Percentiles rank a stretch among this genome's conserved stretches.
Evolutionary conservation across 1,140 invertebrate species (phyloP).

Genomic region (Drosophila nannoptera): DNA sequence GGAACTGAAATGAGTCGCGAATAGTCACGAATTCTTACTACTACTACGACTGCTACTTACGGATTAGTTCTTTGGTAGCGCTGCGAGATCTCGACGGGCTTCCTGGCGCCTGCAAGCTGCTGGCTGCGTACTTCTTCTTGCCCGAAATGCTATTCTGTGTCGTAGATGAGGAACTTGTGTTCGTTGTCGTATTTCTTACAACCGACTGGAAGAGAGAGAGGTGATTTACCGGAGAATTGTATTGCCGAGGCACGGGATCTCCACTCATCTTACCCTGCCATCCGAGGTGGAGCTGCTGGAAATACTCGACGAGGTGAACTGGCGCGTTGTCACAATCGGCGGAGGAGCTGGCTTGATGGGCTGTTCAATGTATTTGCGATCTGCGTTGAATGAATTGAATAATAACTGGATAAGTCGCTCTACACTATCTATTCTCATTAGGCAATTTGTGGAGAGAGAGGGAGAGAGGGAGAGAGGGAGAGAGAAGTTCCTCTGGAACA

Average conservation of each 20-base stretch:
- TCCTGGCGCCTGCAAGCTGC: constrained; percentile 84
- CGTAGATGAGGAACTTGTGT: constrained; percentile 47
- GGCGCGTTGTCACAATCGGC: constrained; percentile 84
- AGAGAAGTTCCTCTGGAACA: too few species aligned
- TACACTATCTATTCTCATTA: too few species aligned
- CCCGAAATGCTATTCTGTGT: constrained; percentile 56
- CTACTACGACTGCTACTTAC: constrained; percentile 81
- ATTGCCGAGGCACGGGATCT: too few species aligned
- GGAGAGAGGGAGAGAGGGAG: too few species aligned
- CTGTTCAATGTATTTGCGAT: constrained; percentile 90
- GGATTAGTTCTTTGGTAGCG: constrained; percentile 92
- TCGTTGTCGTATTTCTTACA: constrained; percentile 29
- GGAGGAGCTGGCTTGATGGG: constrained; percentile 87
- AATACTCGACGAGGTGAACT: constrained; percentile 40
- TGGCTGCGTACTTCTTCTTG: constrained; percentile 88
- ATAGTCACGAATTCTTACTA: background rate
- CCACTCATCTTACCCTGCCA: constrained; percentile 12
- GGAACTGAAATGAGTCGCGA: constrained; percentile 81
- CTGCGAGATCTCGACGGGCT: constrained; percentile 90
- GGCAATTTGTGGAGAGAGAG: too few species aligned
- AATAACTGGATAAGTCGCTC: too few species aligned
- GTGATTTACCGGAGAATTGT: too few species aligned
- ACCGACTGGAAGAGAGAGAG: constrained; percentile 22
- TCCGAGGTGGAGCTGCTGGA: constrained; percentile 21
- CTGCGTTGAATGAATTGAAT: constrained; percentile 79